These are phyloP conservation scores for Varanus komodoensis DNA, from an alignment of 2,113 vertebrate species.

Conservation along the genomic window DNA sequence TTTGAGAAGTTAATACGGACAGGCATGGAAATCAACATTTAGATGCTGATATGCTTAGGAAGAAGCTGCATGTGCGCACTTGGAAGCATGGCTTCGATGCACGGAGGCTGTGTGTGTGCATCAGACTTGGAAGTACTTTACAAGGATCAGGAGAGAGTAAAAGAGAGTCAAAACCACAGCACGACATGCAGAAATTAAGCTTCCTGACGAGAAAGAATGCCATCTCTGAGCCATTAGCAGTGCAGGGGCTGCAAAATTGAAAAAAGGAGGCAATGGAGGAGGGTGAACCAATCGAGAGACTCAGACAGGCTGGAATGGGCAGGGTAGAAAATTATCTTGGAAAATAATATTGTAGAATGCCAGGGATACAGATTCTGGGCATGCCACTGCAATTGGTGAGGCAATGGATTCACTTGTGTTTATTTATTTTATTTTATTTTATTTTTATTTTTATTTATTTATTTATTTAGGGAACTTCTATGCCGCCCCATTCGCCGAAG, in stretches of 20 bases:
- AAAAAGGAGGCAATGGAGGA: conserved; percentile 13
- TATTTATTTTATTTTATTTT: too few species aligned
- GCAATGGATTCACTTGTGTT: not conserved
- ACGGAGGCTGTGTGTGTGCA: not conserved
- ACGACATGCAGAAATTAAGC: conserved; percentile 10
- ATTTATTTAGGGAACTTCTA: too few species aligned
- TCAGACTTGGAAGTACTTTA: conserved; percentile 22
- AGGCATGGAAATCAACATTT: conserved; percentile 29
- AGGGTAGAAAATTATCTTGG: conserved; percentile 5
- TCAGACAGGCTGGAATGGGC: not conserved
- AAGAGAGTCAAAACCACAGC: conserved; percentile 19
- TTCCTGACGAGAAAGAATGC: conserved; percentile 18
- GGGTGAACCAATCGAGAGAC: not conserved
- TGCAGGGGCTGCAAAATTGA: conserved; percentile 3
- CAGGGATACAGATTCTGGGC: conserved; percentile 3
- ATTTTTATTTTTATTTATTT: too few species aligned
- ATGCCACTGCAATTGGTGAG: conserved; percentile 19
- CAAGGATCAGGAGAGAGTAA: conserved; percentile 37
- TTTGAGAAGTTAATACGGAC: conserved; percentile 22
- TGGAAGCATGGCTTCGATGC: conserved; percentile 38
- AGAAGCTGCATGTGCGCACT: not conserved
- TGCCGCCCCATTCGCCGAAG: too few species aligned
- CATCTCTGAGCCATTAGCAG: conserved; percentile 15
- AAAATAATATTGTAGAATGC: not conserved
- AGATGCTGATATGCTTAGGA: not conserved